Evolutionary conservation across 2,113 vertebrate species (phyloP).

Genomic region (Alexandromys fortis): DNA sequence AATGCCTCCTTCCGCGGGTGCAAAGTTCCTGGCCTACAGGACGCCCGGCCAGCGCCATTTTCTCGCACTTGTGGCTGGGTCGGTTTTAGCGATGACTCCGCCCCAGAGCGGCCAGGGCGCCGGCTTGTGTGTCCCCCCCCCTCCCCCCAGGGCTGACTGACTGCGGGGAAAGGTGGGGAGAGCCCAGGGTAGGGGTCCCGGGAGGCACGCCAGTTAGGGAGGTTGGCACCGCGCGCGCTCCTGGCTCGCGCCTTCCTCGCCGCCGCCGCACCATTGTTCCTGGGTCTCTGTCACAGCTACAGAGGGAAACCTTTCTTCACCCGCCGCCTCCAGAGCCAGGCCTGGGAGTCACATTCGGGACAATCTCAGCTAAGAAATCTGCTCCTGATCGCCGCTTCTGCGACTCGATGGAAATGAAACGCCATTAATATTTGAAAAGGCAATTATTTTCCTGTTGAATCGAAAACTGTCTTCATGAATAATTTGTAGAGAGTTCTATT

Average conservation of each 20-base stretch:
- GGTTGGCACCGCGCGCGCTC: neutral
- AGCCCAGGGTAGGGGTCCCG: neutral
- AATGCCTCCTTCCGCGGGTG: neutral
- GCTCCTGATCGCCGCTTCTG: constrained; percentile 70
- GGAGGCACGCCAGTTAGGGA: neutral
- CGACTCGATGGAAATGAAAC: constrained; percentile 82
- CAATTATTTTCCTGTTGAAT: constrained; percentile 89
- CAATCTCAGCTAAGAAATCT: constrained; percentile 74
- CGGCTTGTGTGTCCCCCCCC: constrained; percentile 31
- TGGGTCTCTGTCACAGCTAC: constrained; percentile 52
- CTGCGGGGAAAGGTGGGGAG: neutral
- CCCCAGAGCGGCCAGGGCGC: constrained; percentile 59
- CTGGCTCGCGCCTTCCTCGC: neutral
- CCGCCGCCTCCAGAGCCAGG: neutral
- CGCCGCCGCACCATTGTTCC: constrained; percentile 76
- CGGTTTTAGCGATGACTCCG: constrained; percentile 66
- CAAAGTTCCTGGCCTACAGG: constrained; percentile 26
- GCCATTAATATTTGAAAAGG: constrained; percentile 89
- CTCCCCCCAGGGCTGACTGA: neutral
- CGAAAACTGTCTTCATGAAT: constrained; percentile 88
- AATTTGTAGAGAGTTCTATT: constrained; percentile 87
- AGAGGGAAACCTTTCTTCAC: constrained; percentile 36
- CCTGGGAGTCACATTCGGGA: constrained; percentile 56
- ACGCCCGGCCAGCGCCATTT: constrained; percentile 81
- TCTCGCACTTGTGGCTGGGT: constrained; percentile 84